These are phyloP conservation scores for Chlorops oryzae DNA, from an alignment of 1,140 invertebrate species.

Conservation along the genomic window DNA sequence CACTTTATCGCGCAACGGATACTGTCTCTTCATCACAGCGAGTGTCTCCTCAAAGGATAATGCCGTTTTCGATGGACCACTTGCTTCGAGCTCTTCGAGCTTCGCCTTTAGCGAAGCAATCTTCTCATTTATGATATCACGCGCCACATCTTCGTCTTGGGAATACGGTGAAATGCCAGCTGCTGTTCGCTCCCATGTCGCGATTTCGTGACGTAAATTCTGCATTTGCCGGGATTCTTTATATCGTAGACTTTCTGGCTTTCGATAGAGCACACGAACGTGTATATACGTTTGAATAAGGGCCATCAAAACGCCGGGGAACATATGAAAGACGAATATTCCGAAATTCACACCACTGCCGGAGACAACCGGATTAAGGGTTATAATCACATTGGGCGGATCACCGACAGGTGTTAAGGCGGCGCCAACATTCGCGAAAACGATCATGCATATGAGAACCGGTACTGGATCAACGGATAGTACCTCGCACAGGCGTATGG, in stretches of 20 bases:
- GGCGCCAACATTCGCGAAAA: conserved; percentile 79
- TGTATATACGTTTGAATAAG: conserved; percentile 60
- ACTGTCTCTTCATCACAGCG: conserved; percentile 19
- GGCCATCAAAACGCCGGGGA: conserved; percentile 62
- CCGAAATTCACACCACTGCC: conserved; percentile 63
- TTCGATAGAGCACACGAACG: conserved; percentile 63
- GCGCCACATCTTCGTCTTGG: conserved; percentile 12
- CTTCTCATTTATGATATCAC: conserved; percentile 11
- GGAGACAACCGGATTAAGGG: conserved; percentile 12
- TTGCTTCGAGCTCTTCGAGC: background rate
- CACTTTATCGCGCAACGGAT: conserved; percentile 55
- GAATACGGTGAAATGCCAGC: conserved; percentile 10
- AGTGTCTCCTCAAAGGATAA: conserved; percentile 19
- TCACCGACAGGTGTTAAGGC: conserved; percentile 77
- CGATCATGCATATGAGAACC: conserved; percentile 63
- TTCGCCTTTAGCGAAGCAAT: background rate
- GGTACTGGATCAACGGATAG: conserved; percentile 75
- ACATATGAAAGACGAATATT: conserved; percentile 69
- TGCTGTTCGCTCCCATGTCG: conserved; percentile 14
- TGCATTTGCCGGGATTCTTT: conserved; percentile 9
- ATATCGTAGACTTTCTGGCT: conserved; percentile 53
- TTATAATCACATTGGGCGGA: conserved; percentile 79
- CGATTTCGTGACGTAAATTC: conserved; percentile 9
- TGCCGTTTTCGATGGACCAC: conserved; percentile 3
- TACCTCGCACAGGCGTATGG: conserved; percentile 76